Base-by-base conservation (phyloP, 1,140 invertebrate species). In the Diploscapter pachys region DNA sequence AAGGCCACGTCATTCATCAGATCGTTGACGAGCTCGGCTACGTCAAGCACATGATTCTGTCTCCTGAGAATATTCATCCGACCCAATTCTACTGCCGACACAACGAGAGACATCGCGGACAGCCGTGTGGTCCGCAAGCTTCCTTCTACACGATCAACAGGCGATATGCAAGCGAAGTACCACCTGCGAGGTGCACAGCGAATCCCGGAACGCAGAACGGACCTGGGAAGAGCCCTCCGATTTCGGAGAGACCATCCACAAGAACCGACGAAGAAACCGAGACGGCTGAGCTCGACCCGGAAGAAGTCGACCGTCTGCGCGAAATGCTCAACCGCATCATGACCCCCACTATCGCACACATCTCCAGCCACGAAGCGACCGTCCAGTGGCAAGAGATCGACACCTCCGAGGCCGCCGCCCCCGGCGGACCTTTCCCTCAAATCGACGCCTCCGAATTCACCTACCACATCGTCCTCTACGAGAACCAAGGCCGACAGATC, bases 401-500 rank as follows among this genome's bases (percentile, higher is more conserved):
- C 77, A 85, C 83, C n/a, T 81, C 78, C 9, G 82, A 83, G 68
- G 82, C 82, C 11, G 69, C 82, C 4, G 80, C 82, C 11, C 74
- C 80, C 53, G 80, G 80, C 9, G 83, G 83, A 5, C 83, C 83
- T n/a, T 83, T 83, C 64, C 82, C 82, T 49, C 83, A 83, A 63
- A 85, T 83, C 56, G 83, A 83, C 70, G 63, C 74, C 11, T 80
- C 77, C 59, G 82, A 83, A 71, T 83, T 85, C 63, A 59, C 63
- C 9, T 83, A 83, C 63, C 76, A 85, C 64, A 63, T 83, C 53
- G 79, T 81, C 9, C 50, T 83, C 5, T 85, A 80, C 54, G 82
- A 83, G 63, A 63, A 54, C 61, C 57, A 63, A 54, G 74, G 74
- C 8, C 49, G 50, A 48, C 78, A 53, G 51, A 65, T 76, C 63